Evolutionary conservation across 2,797 vertebrate species (phyloP).

Genomic region (Tympanoctomys barrerae): DNA sequence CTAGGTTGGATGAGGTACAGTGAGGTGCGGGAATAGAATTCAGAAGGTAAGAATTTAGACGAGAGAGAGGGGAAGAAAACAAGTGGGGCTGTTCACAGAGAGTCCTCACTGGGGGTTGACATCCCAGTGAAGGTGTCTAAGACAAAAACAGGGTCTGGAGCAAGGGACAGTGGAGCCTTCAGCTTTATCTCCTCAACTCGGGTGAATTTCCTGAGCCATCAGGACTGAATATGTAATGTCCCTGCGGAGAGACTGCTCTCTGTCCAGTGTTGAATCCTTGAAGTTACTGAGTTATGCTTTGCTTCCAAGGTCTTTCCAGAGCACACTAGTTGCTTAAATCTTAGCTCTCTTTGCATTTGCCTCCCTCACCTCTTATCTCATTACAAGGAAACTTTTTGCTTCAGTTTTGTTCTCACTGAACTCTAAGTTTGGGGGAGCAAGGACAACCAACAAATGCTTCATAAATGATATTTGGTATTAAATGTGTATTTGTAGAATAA

Average conservation of each 20-base stretch:
- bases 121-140: not conserved
- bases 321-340: not conserved
- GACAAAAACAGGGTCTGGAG: not conserved
- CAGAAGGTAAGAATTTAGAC: not conserved
- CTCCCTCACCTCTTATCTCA: not conserved
- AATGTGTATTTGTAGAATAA: not conserved
- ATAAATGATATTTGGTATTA: slow-evolving; percentile 21
- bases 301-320: slow-evolving; percentile 1
- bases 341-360: not conserved
- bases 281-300: slow-evolving; percentile 23
- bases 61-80: not conserved
- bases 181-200: not conserved
- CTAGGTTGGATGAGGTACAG: not conserved
- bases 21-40: not conserved
- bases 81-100: not conserved
- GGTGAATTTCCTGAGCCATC: not conserved
- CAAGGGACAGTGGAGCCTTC: not conserved
- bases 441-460: not conserved
- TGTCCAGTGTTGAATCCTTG: not conserved
- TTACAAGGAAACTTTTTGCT: not conserved
- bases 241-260: not conserved
- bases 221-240: not conserved
- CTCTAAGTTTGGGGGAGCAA: not conserved
- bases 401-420: not conserved
- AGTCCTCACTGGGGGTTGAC: not conserved